Evolutionary conservation across 2,797 vertebrate species (phyloP).

Genomic region (Danio kyathit): DNA sequence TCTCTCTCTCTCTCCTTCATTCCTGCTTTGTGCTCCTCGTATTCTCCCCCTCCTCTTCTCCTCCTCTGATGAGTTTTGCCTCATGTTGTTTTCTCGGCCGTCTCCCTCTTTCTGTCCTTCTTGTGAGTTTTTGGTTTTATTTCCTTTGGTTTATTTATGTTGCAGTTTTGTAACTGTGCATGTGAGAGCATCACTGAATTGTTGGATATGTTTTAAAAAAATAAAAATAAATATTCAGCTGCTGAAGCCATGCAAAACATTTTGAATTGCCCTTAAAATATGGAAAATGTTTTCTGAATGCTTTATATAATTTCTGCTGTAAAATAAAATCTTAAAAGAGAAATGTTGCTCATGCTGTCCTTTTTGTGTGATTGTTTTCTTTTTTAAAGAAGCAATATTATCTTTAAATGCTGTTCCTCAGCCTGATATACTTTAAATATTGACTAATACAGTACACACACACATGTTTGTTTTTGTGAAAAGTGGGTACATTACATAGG

Average conservation of each 20-base stretch:
- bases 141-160: slow-evolving; percentile 72
- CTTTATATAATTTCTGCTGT: slow-evolving; percentile 99
- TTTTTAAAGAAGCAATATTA: not conserved
- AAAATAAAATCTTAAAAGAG: slow-evolving; percentile 99
- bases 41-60: slow-evolving; percentile 66
- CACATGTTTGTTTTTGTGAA: too few relatives aligned
- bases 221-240: slow-evolving; percentile 90
- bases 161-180: slow-evolving; percentile 98
- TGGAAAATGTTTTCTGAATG: slow-evolving; percentile 99
- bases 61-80: slow-evolving; percentile 70
- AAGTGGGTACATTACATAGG: too few relatives aligned
- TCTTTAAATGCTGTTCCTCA: too few relatives aligned
- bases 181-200: slow-evolving; percentile 99
- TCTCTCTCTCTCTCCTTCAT: slow-evolving; percentile 73
- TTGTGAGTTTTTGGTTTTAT: slow-evolving; percentile 68
- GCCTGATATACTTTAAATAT: too few relatives aligned
- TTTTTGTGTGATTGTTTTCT: slow-evolving; percentile 14
- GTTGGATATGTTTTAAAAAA: slow-evolving; percentile 95
- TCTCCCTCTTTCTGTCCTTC: slow-evolving; percentile 70
- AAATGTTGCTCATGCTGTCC: slow-evolving; percentile 78
- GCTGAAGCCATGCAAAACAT: slow-evolving; percentile 99
- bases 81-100: slow-evolving; percentile 77
- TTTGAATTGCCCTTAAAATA: slow-evolving; percentile 99
- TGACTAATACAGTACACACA: too few relatives aligned
- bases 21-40: slow-evolving; percentile 71